A percentile compares a stretch with the other conserved stretches of the same genome.
These are phyloP conservation scores for Zaprionus obscuricornis DNA, from an alignment of 2,888 invertebrate species.

Conservation along the genomic window DNA sequence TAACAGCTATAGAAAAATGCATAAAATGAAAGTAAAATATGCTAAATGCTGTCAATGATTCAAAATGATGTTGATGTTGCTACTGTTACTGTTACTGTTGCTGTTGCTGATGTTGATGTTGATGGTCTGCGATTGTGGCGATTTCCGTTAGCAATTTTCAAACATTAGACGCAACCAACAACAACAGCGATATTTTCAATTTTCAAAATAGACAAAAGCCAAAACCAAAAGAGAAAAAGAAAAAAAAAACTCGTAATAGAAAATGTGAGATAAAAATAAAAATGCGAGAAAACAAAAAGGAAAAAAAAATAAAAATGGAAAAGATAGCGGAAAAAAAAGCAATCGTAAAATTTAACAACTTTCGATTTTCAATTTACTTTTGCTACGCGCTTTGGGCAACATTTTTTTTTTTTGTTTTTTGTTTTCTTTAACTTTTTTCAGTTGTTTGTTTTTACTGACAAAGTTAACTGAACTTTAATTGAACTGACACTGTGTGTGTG, in stretches of 20 bases:
- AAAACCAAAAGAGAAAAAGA: not conserved
- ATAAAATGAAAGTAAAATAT: constrained; percentile 66
- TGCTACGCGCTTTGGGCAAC: constrained; percentile 24
- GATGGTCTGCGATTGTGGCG: constrained; percentile 27
- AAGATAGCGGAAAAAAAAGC: constrained; percentile 3
- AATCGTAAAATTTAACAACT: constrained; percentile 79
- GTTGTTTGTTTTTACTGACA: constrained; percentile 12
- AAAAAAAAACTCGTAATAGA: no score
- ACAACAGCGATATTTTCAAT: constrained; percentile 11
- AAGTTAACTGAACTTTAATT: constrained; percentile 56
- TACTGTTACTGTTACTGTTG: constrained; percentile 1
- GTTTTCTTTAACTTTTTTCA: not conserved
- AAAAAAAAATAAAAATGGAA: constrained; percentile 6
- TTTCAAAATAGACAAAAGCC: constrained; percentile 2
- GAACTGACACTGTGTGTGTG: constrained; percentile 21
- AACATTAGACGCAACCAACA: constrained; percentile 28
- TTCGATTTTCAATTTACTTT: constrained; percentile 79
- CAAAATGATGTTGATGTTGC: constrained; percentile 2
- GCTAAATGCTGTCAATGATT: constrained; percentile 46
- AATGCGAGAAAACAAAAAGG: constrained; percentile 2
- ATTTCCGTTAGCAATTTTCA: constrained; percentile 57
- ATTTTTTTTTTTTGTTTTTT: not conserved
- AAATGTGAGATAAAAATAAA: constrained; percentile 3
- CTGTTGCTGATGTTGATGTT: constrained; percentile 22
- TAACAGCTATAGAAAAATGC: not conserved